These are phyloP conservation scores for Tolmerus cingulatus DNA, from an alignment of 2,888 invertebrate species.

Conservation along the genomic window DNA sequence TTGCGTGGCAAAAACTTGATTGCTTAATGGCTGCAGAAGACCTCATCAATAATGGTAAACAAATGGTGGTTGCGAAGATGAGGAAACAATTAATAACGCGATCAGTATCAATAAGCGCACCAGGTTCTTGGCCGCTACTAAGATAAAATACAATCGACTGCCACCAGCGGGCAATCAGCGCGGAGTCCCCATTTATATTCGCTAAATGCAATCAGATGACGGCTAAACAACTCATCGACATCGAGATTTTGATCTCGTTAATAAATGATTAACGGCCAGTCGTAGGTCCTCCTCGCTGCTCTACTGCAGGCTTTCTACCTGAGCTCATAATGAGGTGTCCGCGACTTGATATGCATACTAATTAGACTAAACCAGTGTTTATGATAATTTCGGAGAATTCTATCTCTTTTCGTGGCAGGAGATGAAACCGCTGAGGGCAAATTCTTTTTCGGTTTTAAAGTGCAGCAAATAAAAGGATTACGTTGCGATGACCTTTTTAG, in stretches of 20 bases:
- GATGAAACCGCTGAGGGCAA: background rate
- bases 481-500: background rate
- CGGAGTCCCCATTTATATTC: background rate
- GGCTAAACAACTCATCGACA: slow-evolving; percentile 26
- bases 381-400: slow-evolving; percentile 3
- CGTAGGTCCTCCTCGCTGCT: background rate
- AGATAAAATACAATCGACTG: background rate
- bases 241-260: slow-evolving; percentile 24
- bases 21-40: background rate
- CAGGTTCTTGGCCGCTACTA: background rate
- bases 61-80: background rate
- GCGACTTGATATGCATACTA: slow-evolving; percentile 15
- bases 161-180: background rate
- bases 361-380: background rate
- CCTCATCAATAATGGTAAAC: background rate
- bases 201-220: background rate
- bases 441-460: background rate
- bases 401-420: background rate
- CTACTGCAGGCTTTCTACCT: background rate
- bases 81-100: background rate
- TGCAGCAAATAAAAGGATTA: background rate
- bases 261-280: slow-evolving; percentile 18
- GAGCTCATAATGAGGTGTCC: background rate
- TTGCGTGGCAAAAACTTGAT: background rate
- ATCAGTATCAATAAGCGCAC: background rate